Conservation (phyloP, 2,797 vertebrate species). For the Nannoperca australis region DNA sequence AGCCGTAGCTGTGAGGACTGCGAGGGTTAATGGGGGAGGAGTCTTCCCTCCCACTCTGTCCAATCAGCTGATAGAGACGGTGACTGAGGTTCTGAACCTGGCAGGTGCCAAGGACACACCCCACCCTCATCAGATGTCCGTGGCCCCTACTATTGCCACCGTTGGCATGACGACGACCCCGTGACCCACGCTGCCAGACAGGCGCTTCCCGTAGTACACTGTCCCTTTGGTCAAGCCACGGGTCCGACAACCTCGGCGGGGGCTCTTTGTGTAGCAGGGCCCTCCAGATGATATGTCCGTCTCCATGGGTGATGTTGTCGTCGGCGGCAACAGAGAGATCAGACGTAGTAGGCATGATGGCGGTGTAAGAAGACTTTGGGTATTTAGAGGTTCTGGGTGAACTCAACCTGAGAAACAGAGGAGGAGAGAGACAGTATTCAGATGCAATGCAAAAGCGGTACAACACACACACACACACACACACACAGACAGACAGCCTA, state of each 20-base stretch:
- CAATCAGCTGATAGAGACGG: slow-evolving; percentile 92
- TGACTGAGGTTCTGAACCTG: slow-evolving; percentile 95
- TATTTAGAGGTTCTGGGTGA: slow-evolving; percentile 56
- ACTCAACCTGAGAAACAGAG: slow-evolving; percentile 59
- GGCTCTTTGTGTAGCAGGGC: slow-evolving; percentile 66
- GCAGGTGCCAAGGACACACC: slow-evolving; percentile 93
- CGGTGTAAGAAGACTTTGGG: slow-evolving; percentile 37
- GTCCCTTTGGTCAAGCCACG: slow-evolving; percentile 33
- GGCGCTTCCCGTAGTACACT: slow-evolving; percentile 16
- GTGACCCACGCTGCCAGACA: slow-evolving; percentile 41
- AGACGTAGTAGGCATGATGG: slow-evolving; percentile 44
- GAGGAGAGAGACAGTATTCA: slow-evolving; percentile 32
- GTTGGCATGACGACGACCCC: slow-evolving; percentile 79
- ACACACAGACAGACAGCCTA: slow-evolving; percentile 4
- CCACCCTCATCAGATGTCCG: slow-evolving; percentile 86
- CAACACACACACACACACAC: not conserved
- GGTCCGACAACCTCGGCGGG: slow-evolving; percentile 38
- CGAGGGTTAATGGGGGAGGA: slow-evolving; percentile 89
- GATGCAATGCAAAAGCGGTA: not conserved
- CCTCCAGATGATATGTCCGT: slow-evolving; percentile 65
- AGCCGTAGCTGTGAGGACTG: slow-evolving; percentile 94
- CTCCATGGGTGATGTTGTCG: slow-evolving; percentile 55
- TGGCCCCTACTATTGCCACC: slow-evolving; percentile 50
- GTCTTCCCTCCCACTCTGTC: slow-evolving; percentile 86
- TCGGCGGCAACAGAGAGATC: slow-evolving; percentile 43